phyloP scores from a whole-genome alignment of 1,140 invertebrate species.

The Drosophila sucinea region DNA sequence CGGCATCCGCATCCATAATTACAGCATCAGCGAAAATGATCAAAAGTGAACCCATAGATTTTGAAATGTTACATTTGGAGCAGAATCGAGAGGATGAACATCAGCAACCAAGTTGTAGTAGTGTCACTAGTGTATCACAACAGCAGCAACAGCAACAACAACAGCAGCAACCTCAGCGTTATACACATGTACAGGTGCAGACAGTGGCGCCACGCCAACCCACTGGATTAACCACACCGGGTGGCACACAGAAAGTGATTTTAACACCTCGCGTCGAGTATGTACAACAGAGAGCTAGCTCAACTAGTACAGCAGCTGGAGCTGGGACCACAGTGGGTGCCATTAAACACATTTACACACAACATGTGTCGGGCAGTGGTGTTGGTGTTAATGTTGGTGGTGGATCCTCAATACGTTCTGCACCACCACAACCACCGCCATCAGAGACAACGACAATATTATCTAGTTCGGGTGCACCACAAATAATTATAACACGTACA shows the following conservation, averaged over 20 bases:
- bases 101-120: constrained; percentile 2
- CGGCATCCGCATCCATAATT: not conserved
- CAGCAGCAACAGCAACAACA: constrained; percentile 14
- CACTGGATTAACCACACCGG: constrained; percentile 56
- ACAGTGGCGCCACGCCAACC: constrained; percentile 73
- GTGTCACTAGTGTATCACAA: not conserved
- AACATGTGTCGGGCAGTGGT: constrained; percentile 28
- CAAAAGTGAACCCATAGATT: constrained; percentile 77
- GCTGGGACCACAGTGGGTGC: constrained; percentile 36
- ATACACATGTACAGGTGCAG: constrained; percentile 78
- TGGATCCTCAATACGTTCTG: constrained; percentile 11
- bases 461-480: constrained; percentile 49
- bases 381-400: too few species aligned
- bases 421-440: constrained; percentile 6
- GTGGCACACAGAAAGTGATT: constrained; percentile 78
- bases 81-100: constrained; percentile 42
- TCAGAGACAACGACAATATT: constrained; percentile 33
- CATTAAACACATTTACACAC: constrained; percentile 60
- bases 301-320: constrained; percentile 17
- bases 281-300: constrained; percentile 57
- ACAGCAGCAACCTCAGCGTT: constrained; percentile 43
- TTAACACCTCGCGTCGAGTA: constrained; percentile 75
- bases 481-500: constrained; percentile 74
- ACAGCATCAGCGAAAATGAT: constrained; percentile 52
- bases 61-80: constrained; percentile 75